Base-by-base conservation (phyloP, 2,888 invertebrate species). In the Pollenia angustigena region DNA sequence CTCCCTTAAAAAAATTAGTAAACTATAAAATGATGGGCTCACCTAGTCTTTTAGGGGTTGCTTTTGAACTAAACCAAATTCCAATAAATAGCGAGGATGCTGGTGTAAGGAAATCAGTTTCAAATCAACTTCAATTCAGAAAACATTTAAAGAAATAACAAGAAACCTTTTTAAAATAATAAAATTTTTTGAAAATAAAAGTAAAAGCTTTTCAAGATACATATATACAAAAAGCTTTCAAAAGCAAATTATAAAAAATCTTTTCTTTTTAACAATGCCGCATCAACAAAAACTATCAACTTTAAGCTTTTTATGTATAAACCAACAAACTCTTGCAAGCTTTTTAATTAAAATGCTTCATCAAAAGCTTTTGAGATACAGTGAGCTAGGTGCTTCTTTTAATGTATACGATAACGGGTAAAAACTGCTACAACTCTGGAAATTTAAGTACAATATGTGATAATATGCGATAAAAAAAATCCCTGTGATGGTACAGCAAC, bases 31-130 rank as follows among this genome's bases (percentile, higher is more conserved):
- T 32, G 40, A 46, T 69, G 14, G 66, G 1, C 10, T 74, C 40
- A 32, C 12, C 42, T 44, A 46, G 18, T 52, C 40, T 32, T 44
- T 46, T 54, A 84, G 60, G 81, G 85, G 81, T 85, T 80, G 85
- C 12, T 42, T 32, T 32, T 32, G 23, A 10, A 32, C 9, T 11
- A 16, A 18, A 14, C 2, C 12, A 46, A 9, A 14, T 54, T 23
- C 10, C 44, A 71, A 85, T 85, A 85, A 78, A 85, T 85, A 85
- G 66, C 6, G 16, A 50, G 48, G 32, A 18, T 12, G 11, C 8
- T 40, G 9, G 12, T 44, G 23, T 12, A 42, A 60, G 52, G 23
- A 60, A 74, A 68, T 85, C 66, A 85, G 85, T 85, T 78, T n/a
- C 6, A 52, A 56, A 48, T 46, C 2, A 48, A n/a, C 16, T 23